Evolutionary conservation across 2,113 vertebrate species (phyloP), one percentile per base, ranked within the genome.

Genomic region (Phylloscopus whistleri): DNA sequence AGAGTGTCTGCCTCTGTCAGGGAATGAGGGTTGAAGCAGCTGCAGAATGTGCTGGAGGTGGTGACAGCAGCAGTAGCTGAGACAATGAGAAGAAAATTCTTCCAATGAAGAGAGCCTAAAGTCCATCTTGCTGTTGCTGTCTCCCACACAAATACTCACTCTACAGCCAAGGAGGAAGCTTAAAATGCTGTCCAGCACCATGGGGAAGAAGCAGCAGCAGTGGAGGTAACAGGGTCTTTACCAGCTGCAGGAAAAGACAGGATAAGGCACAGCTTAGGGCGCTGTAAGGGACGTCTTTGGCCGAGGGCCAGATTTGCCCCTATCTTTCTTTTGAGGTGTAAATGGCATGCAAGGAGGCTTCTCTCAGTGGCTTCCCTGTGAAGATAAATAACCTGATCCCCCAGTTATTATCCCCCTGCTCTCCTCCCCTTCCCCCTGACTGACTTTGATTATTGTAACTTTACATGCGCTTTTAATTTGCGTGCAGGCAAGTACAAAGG

Each of bases 401-500:
- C 88, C 16, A 22, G 97, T 92, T 94, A 98, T 96, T 97, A 96
- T 96, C 96, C 90, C 92, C 82, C 92, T 68, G 62, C 93, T 95
- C 84, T 95, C 94, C 95, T 94, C 93, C 89, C 95, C 96, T 97
- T 95, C 94, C 95, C 89, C 75, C 73, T 91, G 94, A 93, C 91
- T 97, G 96, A 93, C 96, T 97, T 97, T 94, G 53, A 97, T 97
- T 96, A 97, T 95, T 96, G 97, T 94, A 97, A 98, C 97, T 97
- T 97, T 96, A 95, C 97, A 96, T 85, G 87, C 91, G 53, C 95
- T 98, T 98, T 98, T 97, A 96, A 97, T 97, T 98, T 97, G 95
- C 93, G 95, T 98, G 98, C 97, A 97, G 98, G 97, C 97, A 96
- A 97, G 96, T 97, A 98, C 97, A 97, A 97, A 98, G 96, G 85